Evolutionary conservation across 1,140 invertebrate genomes (phyloP).

Genomic region (Neuroterus valhalla): DNA sequence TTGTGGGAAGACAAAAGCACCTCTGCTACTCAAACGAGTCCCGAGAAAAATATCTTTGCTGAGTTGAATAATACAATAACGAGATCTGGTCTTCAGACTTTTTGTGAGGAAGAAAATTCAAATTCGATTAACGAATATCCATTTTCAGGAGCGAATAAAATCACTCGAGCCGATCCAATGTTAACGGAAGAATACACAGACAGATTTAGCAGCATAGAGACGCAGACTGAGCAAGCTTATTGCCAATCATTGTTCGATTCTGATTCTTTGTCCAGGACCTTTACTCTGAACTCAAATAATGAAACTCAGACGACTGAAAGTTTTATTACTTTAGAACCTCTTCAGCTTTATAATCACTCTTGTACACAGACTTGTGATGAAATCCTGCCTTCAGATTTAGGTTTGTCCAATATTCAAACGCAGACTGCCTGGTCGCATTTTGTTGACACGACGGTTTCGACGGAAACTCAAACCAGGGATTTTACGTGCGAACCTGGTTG

Average conservation of each 20-base stretch:
- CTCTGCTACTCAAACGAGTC: conserved; percentile 72
- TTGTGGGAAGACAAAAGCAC: conserved; percentile 72
- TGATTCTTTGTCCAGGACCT: conserved; percentile 62
- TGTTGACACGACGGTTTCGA: conserved; percentile 67
- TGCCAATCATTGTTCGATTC: conserved; percentile 66
- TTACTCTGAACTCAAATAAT: conserved; percentile 70
- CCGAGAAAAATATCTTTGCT: conserved; percentile 65
- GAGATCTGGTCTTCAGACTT: conserved; percentile 62
- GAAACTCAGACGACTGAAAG: conserved; percentile 75
- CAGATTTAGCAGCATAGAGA: conserved; percentile 76
- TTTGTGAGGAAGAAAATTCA: conserved; percentile 49
- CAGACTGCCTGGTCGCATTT: conserved; percentile 76
- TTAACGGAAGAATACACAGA: conserved; percentile 65
- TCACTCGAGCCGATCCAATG: conserved; percentile 67
- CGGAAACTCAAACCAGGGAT: conserved; percentile 71
- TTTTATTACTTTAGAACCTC: conserved; percentile 71
- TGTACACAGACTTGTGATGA: conserved; percentile 80
- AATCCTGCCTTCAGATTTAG: conserved; percentile 74
- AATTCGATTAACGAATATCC: conserved; percentile 47
- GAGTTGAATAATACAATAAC: conserved; percentile 63
- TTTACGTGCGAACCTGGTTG: conserved; percentile 54
- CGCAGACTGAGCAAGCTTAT: conserved; percentile 76
- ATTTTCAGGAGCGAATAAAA: conserved; percentile 41
- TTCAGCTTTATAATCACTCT: conserved; percentile 75
- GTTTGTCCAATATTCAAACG: conserved; percentile 78